These are phyloP conservation scores for Fukomys damarensis DNA, from an alignment of 2,113 vertebrate species.

Conservation along the genomic window DNA sequence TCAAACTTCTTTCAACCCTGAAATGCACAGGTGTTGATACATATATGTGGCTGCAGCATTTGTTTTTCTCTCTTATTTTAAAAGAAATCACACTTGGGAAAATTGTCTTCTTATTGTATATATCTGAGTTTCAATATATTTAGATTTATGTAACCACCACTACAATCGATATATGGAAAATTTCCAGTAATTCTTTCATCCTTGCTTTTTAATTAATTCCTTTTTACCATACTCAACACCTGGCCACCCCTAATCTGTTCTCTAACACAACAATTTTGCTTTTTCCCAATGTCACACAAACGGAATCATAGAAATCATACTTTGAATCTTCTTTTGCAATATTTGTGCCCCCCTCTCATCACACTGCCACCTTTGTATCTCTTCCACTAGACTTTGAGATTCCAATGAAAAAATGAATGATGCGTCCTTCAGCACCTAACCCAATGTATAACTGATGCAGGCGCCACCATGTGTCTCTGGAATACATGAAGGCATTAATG, in stretches of 20 bases:
- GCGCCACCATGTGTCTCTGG: background rate
- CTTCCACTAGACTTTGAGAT: background rate
- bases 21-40: background rate
- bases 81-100: background rate
- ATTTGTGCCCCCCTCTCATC: background rate
- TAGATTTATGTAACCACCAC: background rate
- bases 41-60: background rate
- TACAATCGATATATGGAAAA: background rate
- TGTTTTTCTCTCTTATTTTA: constrained; percentile 8
- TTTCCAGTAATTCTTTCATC: background rate
- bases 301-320: background rate
- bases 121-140: background rate
- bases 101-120: background rate
- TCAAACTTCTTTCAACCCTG: constrained; percentile 22
- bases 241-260: background rate
- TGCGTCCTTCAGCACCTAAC: background rate
- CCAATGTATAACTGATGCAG: background rate
- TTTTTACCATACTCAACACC: background rate
- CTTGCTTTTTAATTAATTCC: background rate
- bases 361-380: constrained; percentile 42
- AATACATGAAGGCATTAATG: background rate
- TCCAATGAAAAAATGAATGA: background rate
- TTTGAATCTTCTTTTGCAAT: constrained; percentile 7
- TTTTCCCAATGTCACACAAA: constrained; percentile 20
- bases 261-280: background rate